Percentiles rank a stretch among this genome's conserved stretches.
These are phyloP conservation scores for Gopherus evgoodei DNA, from an alignment of 2,113 vertebrate species.

Conservation along the genomic window DNA sequence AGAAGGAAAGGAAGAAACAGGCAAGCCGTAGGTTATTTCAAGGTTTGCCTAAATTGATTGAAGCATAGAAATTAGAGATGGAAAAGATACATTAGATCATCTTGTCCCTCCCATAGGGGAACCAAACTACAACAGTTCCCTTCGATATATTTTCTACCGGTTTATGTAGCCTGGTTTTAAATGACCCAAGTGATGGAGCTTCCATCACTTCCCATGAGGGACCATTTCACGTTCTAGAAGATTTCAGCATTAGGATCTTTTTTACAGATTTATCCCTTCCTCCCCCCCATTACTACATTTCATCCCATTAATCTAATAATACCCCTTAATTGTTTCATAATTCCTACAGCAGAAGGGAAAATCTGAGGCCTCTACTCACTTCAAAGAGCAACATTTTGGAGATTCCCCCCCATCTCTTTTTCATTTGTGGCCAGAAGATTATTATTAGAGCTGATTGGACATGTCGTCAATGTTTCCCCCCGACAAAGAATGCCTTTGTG, in stretches of 20 bases:
- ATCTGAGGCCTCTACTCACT: slow-evolving; percentile 40
- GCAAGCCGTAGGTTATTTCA: slow-evolving; percentile 56
- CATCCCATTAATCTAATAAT: slow-evolving; percentile 38
- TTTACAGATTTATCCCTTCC: background rate
- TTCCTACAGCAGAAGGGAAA: slow-evolving; percentile 35
- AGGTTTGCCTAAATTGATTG: slow-evolving; percentile 58
- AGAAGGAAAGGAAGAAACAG: slow-evolving; percentile 69
- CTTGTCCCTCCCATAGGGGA: slow-evolving; percentile 10
- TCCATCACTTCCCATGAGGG: slow-evolving; percentile 61
- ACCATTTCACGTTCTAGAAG: slow-evolving; percentile 7
- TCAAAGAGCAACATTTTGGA: slow-evolving; percentile 51
- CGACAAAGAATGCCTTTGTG: background rate
- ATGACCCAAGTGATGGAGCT: slow-evolving; percentile 57
- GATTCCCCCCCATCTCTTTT: background rate
- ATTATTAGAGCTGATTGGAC: background rate
- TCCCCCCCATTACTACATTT: background rate
- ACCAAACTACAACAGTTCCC: slow-evolving; percentile 54
- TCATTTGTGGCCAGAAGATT: background rate
- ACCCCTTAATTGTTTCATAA: slow-evolving; percentile 55
- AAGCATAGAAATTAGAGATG: slow-evolving; percentile 69
- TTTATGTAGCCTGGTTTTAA: slow-evolving; percentile 25
- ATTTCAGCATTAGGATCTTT: background rate
- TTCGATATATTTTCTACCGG: slow-evolving; percentile 7
- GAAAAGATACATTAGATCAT: slow-evolving; percentile 62
- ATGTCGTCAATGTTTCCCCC: background rate